Evolutionary conservation across 2,888 invertebrate genomes (phyloP).

Genomic region (Lycaena phlaeas): DNA sequence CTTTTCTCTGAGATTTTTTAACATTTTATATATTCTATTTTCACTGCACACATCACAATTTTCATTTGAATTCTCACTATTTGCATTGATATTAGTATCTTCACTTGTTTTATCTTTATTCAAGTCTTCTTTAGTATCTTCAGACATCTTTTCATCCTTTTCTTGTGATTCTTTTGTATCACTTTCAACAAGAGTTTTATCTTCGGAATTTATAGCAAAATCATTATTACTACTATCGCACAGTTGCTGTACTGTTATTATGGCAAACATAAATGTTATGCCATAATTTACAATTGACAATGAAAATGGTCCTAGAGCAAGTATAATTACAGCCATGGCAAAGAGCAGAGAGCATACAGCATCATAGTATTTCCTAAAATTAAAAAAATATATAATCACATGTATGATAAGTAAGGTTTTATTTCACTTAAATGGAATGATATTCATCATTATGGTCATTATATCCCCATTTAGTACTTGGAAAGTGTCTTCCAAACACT

Average conservation of each 20-base stretch:
- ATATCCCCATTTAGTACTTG: too few species aligned
- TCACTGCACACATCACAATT: constrained; percentile 47
- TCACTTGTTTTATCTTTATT: constrained; percentile 15
- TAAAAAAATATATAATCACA: constrained; percentile 15
- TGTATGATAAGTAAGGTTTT: too few species aligned
- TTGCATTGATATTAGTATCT: constrained; percentile 12
- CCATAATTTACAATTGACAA: constrained; percentile 75
- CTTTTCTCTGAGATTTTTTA: constrained; percentile 51
- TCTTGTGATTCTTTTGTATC: constrained; percentile 4
- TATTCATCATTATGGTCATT: too few species aligned
- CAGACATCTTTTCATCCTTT: constrained; percentile 10
- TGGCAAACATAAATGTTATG: constrained; percentile 64
- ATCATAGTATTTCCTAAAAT: constrained; percentile 64
- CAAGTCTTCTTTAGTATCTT: constrained; percentile 11
- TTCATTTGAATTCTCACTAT: constrained; percentile 14
- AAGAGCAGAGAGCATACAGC: constrained; percentile 61
- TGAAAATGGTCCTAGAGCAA: constrained; percentile 75
- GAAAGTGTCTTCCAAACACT: too few species aligned
- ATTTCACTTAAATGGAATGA: too few species aligned
- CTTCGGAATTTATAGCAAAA: too few species aligned
- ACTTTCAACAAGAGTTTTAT: too few species aligned
- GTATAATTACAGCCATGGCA: constrained; percentile 62
- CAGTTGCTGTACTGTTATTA: constrained; percentile 74
- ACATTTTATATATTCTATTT: constrained; percentile 43
- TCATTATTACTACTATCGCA: constrained; percentile 35